Conservation (phyloP, 2,113 vertebrate species). For the Pelusios castaneus region DNA sequence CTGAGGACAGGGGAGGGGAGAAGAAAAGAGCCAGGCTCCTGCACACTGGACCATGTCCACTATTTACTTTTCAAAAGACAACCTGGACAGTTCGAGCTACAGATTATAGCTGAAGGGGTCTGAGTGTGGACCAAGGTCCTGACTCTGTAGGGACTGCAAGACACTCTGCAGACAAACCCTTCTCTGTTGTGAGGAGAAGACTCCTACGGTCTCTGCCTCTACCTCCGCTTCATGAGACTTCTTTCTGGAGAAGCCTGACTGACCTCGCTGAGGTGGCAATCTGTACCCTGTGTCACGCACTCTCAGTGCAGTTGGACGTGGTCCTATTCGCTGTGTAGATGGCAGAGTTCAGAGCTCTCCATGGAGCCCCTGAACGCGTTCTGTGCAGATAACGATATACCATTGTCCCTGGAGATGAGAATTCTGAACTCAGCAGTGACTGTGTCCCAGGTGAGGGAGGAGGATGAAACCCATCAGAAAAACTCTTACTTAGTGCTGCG, state of each 20-base stretch:
- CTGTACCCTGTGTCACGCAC: not conserved
- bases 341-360: not conserved
- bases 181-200: fast-evolving
- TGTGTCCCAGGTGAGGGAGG: fast-evolving
- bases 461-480: not conserved
- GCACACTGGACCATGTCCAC: not conserved
- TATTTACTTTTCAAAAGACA: not conserved
- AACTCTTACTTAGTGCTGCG: fast-evolving
- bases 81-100: not conserved
- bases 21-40: not conserved
- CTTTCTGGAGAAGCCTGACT: not conserved
- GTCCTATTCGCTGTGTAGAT: not conserved
- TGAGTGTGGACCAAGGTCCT: not conserved
- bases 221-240: not conserved
- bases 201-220: not conserved
- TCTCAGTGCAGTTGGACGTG: not conserved
- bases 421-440: not conserved
- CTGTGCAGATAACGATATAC: not conserved
- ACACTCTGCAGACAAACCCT: not conserved
- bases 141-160: not conserved
- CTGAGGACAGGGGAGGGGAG: not conserved
- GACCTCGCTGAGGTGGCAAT: not conserved
- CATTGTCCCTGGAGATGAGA: not conserved
- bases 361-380: not conserved
- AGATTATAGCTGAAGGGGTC: not conserved